phyloP scores from a whole-genome alignment of 2,888 invertebrate genomes.

The Galerucella pusilla region DNA sequence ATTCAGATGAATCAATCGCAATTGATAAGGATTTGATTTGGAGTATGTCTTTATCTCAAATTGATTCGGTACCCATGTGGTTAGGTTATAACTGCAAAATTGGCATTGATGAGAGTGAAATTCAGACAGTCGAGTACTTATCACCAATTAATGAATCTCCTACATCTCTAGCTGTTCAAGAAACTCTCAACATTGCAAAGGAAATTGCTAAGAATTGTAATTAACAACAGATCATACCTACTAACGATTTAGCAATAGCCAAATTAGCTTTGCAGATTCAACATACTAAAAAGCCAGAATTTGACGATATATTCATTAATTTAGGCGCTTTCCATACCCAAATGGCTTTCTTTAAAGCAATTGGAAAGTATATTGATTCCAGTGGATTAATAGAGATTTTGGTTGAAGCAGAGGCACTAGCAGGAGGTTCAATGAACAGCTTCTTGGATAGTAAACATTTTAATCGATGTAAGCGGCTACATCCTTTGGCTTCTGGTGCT shows the following conservation, averaged over 20 bases:
- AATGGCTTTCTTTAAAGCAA: constrained; percentile 54
- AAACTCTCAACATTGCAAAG: constrained; percentile 46
- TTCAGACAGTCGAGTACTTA: constrained; percentile 53
- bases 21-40: constrained; percentile 49
- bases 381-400: constrained; percentile 54
- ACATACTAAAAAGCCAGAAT: constrained; percentile 41
- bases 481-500: neutral
- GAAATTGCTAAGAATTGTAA: constrained; percentile 15
- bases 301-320: constrained; percentile 4
- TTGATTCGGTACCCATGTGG: constrained; percentile 43
- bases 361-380: constrained; percentile 56
- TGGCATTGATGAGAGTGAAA: constrained; percentile 30
- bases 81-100: constrained; percentile 49
- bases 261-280: constrained; percentile 51
- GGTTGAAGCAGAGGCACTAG: constrained; percentile 53
- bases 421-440: constrained; percentile 35
- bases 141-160: constrained; percentile 56
- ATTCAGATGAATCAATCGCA: constrained; percentile 31
- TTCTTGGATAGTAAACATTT: neutral
- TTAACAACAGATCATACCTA: constrained; percentile 12
- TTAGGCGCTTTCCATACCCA: neutral
- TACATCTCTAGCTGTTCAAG: constrained; percentile 48
- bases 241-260: constrained; percentile 41
- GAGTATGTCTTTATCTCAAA: constrained; percentile 23
- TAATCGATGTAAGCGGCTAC: neutral